phyloP scores from a whole-genome alignment of 2,113 vertebrate genomes.

The Oreotragus oreotragus region DNA sequence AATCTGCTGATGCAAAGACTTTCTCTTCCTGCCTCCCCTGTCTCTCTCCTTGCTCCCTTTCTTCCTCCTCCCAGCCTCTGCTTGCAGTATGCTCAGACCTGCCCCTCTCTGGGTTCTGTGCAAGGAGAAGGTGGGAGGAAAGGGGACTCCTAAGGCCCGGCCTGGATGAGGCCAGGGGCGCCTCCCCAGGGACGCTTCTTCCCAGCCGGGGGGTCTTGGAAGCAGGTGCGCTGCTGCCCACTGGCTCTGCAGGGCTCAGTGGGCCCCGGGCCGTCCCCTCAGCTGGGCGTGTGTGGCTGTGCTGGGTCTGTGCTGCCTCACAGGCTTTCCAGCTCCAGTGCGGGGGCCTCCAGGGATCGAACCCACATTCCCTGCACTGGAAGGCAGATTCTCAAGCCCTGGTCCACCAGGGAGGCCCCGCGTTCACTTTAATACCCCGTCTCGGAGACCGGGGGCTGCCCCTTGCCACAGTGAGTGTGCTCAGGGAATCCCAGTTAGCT shows the following conservation, averaged over 20 bases:
- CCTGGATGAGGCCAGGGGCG: too few species aligned
- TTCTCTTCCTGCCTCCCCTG: fast-evolving
- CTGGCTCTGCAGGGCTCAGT: not conserved
- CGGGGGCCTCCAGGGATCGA: not conserved
- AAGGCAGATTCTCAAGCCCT: not conserved
- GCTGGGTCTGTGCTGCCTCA: fast-evolving
- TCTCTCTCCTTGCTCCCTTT: fast-evolving
- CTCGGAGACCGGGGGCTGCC: not conserved
- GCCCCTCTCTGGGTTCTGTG: not conserved
- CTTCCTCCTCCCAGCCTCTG: not conserved
- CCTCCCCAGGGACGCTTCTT: not conserved
- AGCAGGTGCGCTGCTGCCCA: not conserved
- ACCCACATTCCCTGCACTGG: not conserved
- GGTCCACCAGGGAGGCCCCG: not conserved
- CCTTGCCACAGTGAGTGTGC: fast-evolving
- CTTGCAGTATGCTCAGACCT: not conserved
- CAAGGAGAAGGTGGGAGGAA: not conserved
- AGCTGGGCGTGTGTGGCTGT: fast-evolving
- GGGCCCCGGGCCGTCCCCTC: fast-evolving
- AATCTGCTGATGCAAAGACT: too few species aligned
- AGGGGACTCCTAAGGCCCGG: not conserved
- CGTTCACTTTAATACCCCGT: fast-evolving
- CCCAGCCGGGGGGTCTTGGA: not conserved
- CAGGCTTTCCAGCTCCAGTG: not conserved
- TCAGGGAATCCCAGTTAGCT: not conserved